Evolutionary conservation across 2,888 invertebrate species (phyloP).

Genomic region (Callimorpha dominula): DNA sequence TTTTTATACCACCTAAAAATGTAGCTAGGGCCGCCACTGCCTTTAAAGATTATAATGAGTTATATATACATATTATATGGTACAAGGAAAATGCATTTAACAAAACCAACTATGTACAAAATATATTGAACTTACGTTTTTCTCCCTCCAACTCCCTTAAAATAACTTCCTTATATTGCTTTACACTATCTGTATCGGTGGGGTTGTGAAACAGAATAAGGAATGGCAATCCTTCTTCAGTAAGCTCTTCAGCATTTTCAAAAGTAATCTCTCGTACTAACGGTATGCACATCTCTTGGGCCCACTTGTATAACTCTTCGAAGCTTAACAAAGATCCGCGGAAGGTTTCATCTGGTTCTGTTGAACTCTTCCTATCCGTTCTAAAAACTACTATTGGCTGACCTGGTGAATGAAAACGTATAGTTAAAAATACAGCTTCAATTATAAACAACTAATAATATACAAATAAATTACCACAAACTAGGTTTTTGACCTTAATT

Average conservation of each 20-base stretch:
- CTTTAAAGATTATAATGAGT: too few species aligned
- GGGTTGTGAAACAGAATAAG: slow-evolving; percentile 98
- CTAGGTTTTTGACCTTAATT: too few species aligned
- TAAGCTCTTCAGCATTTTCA: slow-evolving; percentile 99
- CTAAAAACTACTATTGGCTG: slow-evolving; percentile 94
- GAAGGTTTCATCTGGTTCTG: slow-evolving; percentile 94
- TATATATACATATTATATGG: not conserved
- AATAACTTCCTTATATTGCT: slow-evolving; percentile 94
- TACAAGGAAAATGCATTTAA: not conserved
- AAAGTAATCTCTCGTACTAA: slow-evolving; percentile 99
- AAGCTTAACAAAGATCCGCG: slow-evolving; percentile 91
- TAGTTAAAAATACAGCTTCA: not conserved
- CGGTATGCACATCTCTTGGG: slow-evolving; percentile 97
- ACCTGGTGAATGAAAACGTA: slow-evolving; percentile 70
- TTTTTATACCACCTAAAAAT: too few species aligned
- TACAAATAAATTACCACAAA: not conserved
- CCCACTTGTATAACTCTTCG: slow-evolving; percentile 96
- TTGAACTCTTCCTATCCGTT: slow-evolving; percentile 92
- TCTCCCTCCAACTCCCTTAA: slow-evolving; percentile 92
- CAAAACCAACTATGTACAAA: not conserved
- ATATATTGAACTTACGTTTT: slow-evolving; percentile 91
- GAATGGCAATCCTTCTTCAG: slow-evolving; percentile 99
- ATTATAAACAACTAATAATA: not conserved
- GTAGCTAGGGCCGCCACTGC: too few species aligned
- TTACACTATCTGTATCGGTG: slow-evolving; percentile 93